These are phyloP conservation scores for Procavia capensis DNA, from an alignment of 2,113 vertebrate genomes.

Conservation along the genomic window DNA sequence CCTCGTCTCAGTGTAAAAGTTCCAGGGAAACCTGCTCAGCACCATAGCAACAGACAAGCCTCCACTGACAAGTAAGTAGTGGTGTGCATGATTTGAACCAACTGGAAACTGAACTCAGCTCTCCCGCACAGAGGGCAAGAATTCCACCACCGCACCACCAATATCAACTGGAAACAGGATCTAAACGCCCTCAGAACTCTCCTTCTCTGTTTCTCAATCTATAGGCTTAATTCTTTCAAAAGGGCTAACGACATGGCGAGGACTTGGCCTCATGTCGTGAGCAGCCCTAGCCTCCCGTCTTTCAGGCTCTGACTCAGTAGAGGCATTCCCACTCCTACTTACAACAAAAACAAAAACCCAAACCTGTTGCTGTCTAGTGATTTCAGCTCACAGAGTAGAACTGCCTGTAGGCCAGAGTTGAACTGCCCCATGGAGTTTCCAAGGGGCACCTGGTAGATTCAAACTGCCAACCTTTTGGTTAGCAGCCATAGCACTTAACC, in stretches of 20 bases:
- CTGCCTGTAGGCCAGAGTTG: no score
- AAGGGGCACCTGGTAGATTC: no score
- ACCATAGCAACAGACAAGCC: neutral
- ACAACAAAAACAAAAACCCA: no score
- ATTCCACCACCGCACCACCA: neutral
- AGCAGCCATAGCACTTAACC: no score
- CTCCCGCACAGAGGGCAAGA: neutral
- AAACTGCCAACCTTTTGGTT: no score
- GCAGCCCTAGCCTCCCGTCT: neutral
- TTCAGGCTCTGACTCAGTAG: neutral
- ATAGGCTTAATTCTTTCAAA: neutral
- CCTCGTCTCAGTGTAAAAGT: neutral
- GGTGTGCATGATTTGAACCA: no score
- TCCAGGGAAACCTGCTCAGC: neutral
- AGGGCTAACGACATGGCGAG: neutral
- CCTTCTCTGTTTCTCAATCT: neutral
- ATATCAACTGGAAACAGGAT: neutral
- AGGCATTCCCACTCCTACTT: neutral
- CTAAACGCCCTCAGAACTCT: rapidly evolving
- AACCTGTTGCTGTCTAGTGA: no score
- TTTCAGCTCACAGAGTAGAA: no score
- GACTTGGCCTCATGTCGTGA: neutral
- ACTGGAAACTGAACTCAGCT: neutral
- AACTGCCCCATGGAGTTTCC: no score
- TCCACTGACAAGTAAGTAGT: neutral